Conservation (phyloP, 2,888 invertebrate genomes). For the Drosophila ezoana region DNA sequence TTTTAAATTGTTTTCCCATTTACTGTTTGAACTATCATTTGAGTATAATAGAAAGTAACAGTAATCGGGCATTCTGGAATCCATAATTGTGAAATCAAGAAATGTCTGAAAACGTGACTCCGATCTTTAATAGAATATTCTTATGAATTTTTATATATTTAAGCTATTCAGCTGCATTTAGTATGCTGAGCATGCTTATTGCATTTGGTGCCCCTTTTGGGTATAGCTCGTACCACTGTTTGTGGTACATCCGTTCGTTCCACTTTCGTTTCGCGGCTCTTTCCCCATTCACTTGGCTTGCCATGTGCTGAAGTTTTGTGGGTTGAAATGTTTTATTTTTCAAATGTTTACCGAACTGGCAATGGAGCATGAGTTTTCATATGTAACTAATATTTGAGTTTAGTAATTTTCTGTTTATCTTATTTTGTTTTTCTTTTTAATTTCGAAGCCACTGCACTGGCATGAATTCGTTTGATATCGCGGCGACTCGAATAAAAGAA, state of each 20-base stretch:
- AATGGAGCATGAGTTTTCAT: conserved; percentile 34
- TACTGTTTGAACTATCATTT: background rate
- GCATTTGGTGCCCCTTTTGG: conserved; percentile 17
- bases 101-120: conserved; percentile 28
- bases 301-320: conserved; percentile 26
- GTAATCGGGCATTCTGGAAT: background rate
- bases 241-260: conserved; percentile 73
- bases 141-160: background rate
- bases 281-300: conserved; percentile 44
- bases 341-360: conserved; percentile 26
- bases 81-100: background rate
- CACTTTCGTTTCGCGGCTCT: conserved; percentile 66
- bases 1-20: background rate
- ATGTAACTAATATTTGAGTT: conserved; percentile 52
- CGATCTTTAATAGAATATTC: conserved; percentile 26
- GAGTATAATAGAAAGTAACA: conserved; percentile 11
- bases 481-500: conserved; percentile 6
- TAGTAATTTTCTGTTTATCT: conserved; percentile 45
- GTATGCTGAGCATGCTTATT: conserved; percentile 29
- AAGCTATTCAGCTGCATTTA: background rate
- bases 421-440: conserved; percentile 19
- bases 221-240: conserved; percentile 57
- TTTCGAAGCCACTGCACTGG: conserved; percentile 48
- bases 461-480: conserved; percentile 52
- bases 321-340: conserved; percentile 4